Evolutionary conservation across 2,888 invertebrate species (phyloP), one percentile per base, ranked within the genome.

Genomic region (Drosophila lacicola): DNA sequence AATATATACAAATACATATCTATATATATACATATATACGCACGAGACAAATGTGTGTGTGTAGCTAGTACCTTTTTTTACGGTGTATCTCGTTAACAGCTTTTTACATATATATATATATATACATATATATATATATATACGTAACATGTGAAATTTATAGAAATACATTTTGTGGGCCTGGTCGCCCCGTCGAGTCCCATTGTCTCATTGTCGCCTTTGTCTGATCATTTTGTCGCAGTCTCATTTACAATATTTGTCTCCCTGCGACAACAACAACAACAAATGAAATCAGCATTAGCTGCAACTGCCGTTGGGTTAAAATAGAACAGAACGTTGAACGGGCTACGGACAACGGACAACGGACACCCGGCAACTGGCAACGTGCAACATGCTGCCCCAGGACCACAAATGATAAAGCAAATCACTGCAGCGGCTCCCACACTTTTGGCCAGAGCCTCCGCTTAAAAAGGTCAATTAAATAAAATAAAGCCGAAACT

Each of bases 191-290:
- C 58, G 65, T 60, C 55, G 50, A 37, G 54, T 57, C 56, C 45
- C 76, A 67, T 73, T 78, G 78, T 79, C 69, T 67, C 77, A 61
- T 69, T 68, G 63, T 67, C 74, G 70, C 80, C 61, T 80, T 80
- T 80, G 80, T 80, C 81, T 76, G 74, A 82, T 69, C 72, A 77
- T 82, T 82, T 80, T 83, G 82, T 83, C 82, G 83, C 83, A 82
- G 79, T 83, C 83, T 82, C 83, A 82, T 82, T 83, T 84, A 82
- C 84, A 82, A 83, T 82, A 84, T 83, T 83, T 82, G 80, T 78
- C 82, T 70, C 64, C 60, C 63, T 64, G 55, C 47, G 34, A 39
- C 50, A 69, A 13, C 58, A 65, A 50, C 50, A 58, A 41, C 53
- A 64, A 64, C 64, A 70, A 80, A 71, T 81, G 60, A 60, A 78